A percentile compares a stretch with the other conserved stretches of the same genome.
These are phyloP conservation scores for Lepidochrysops patricia DNA, from an alignment of 2,888 invertebrate species.

Conservation along the genomic window DNA sequence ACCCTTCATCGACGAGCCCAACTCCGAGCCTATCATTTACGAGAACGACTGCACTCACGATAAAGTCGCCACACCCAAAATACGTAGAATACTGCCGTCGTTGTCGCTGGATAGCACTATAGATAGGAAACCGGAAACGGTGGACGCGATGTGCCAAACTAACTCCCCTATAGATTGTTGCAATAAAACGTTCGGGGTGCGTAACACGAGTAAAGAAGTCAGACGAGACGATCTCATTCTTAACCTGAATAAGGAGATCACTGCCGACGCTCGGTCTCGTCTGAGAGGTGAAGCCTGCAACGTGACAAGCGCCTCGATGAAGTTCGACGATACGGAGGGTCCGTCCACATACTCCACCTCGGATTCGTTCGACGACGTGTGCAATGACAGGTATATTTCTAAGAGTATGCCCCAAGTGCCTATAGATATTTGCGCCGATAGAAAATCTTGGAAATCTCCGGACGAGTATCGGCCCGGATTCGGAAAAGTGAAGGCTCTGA, in stretches of 20 bases:
- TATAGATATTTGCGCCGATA: slow-evolving; percentile 42
- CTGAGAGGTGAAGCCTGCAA: slow-evolving; percentile 48
- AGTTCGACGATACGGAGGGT: slow-evolving; percentile 54
- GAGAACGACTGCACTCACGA: slow-evolving; percentile 48
- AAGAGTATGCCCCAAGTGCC: slow-evolving; percentile 32
- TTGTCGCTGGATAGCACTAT: slow-evolving; percentile 53
- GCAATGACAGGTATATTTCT: slow-evolving; percentile 20
- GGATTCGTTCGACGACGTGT: slow-evolving; percentile 46
- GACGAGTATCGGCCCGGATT: slow-evolving; percentile 79
- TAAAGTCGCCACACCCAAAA: slow-evolving; percentile 53
- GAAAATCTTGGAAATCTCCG: slow-evolving; percentile 80
- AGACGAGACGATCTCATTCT: slow-evolving; percentile 45
- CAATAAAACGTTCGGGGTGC: slow-evolving; percentile 24
- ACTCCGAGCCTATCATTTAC: slow-evolving; percentile 59
- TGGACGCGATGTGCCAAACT: slow-evolving; percentile 59
- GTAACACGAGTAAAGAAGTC: slow-evolving; percentile 14
- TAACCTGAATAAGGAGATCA: slow-evolving; percentile 42
- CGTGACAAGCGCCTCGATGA: slow-evolving; percentile 49
- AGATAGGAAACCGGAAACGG: slow-evolving; percentile 45
- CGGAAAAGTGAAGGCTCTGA: slow-evolving; percentile 81
- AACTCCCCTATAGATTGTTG: slow-evolving; percentile 40
- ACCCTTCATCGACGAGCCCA: slow-evolving; percentile 65
- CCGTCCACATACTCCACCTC: slow-evolving; percentile 53
- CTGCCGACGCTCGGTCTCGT: slow-evolving; percentile 47
- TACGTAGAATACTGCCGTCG: slow-evolving; percentile 59